Evolutionary conservation across 1,140 invertebrate species (phyloP), one percentile per base, ranked within the genome.

Genomic region (Rhopalosiphum maidis): DNA sequence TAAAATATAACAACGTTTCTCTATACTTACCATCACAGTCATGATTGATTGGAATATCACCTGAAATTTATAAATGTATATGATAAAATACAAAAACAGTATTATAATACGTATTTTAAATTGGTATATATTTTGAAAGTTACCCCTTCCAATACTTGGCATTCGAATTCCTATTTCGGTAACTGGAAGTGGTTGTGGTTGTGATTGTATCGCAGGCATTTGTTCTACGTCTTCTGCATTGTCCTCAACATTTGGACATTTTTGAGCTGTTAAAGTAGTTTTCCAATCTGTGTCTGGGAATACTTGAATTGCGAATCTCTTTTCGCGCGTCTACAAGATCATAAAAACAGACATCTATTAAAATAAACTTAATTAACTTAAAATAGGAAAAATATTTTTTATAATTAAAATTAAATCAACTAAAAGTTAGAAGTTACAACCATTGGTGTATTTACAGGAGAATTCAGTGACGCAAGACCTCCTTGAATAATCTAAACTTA

Each of bases 11-110:
- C 8, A 93, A 90, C 1, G 83, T 51, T 87, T 55, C 35, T 54
- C 18, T 18, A 3, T 48, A 86, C 94, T 94, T 41, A 94, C 95
- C 97, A 94, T 96, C 96, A 94, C 97, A 96, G 94, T 96, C 96
- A 94, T 96, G 96, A 91, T 96, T 95, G 37, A 97, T 96, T 37
- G 97, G 97, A 94, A 98, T 98, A 95, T 98, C 97, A 93, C 97
- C 97, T 95, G 94, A 46, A 95, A 95, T 92, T 86, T 9, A 90
- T 48, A 35, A 30, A 95, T 91, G 82, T 30, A 77, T 37, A 30
- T 37, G 18, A 60, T 37, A 0, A 23, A 23, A 54, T 86, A 68
- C 60, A 77, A 77, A 77, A 77, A 77, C 9, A 18, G 1, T n/a
- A 77, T n/a, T 77, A 77, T n/a, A n/a, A 77, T 77, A 77, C 4